Percentiles rank a stretch among this genome's conserved stretches.
phyloP scores from a whole-genome alignment of 2,888 invertebrate genomes.

The Chelonus formosanus region DNA sequence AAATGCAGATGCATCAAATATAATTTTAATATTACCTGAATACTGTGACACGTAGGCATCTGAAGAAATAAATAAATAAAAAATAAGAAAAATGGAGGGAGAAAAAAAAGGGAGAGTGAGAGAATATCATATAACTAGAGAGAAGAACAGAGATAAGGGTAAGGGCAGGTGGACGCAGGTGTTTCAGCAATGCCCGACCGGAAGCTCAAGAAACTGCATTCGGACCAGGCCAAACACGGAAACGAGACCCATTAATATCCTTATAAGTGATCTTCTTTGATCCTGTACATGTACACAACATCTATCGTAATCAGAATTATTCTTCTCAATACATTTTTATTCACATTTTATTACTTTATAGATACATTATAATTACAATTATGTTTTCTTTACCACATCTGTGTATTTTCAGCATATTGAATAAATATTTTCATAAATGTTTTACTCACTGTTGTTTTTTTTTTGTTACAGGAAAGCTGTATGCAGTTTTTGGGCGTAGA shows the following conservation, averaged over 20 bases:
- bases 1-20: too few relatives aligned
- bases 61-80: background rate
- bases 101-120: constrained; percentile 26
- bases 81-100: background rate
- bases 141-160: constrained; percentile 37
- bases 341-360: background rate
- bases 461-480: constrained; percentile 78
- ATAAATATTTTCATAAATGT: background rate
- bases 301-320: too few relatives aligned
- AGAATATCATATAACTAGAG: constrained; percentile 30
- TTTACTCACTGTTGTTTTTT: constrained; percentile 9
- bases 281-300: background rate
- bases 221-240: constrained; percentile 38
- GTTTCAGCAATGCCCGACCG: constrained; percentile 58
- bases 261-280: constrained; percentile 16
- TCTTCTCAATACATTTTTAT: too few relatives aligned
- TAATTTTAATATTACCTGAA: too few relatives aligned
- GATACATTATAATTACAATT: too few relatives aligned
- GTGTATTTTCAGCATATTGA: too few relatives aligned
- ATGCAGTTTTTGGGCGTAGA: constrained; percentile 87
- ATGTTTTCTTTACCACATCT: too few relatives aligned
- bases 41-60: too few relatives aligned
- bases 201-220: constrained; percentile 51
- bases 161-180: constrained; percentile 59
- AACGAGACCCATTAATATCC: constrained; percentile 29